phyloP scores from a whole-genome alignment of 2,113 vertebrate genomes.

The Pristiophorus japonicus region DNA sequence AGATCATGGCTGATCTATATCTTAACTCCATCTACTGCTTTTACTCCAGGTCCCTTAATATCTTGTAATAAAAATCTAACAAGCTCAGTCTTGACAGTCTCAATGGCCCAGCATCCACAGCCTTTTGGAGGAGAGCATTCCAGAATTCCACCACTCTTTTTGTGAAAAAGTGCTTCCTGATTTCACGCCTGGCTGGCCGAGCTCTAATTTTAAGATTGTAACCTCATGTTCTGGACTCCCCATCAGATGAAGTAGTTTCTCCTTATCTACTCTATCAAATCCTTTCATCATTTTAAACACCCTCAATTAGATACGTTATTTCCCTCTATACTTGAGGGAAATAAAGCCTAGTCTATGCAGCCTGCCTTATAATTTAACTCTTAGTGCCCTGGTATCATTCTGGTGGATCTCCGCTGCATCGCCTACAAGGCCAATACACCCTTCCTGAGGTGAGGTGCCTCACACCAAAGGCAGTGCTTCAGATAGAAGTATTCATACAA shows the following conservation, averaged over 20 bases:
- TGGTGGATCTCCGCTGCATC: no score
- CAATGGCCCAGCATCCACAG: not conserved
- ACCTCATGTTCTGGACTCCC: not conserved
- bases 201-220: not conserved
- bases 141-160: not conserved
- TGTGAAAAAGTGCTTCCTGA: not conserved
- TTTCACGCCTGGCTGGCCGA: not conserved
- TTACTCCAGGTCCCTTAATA: not conserved
- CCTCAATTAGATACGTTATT: no score
- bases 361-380: no score
- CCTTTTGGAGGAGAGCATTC: not conserved
- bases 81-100: no score
- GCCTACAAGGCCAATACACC: no score
- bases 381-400: no score
- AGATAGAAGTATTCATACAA: no score
- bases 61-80: not conserved
- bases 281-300: no score
- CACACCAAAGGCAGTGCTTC: no score
- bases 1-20: not conserved
- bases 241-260: not conserved
- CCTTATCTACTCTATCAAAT: not conserved
- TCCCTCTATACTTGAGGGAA: no score
- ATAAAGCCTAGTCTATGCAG: no score
- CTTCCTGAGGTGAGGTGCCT: no score
- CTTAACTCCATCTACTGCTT: not conserved